Evolutionary conservation across 1,140 invertebrate species (phyloP), one percentile per base, ranked within the genome.

Genomic region (Heliconius hewitsoni): DNA sequence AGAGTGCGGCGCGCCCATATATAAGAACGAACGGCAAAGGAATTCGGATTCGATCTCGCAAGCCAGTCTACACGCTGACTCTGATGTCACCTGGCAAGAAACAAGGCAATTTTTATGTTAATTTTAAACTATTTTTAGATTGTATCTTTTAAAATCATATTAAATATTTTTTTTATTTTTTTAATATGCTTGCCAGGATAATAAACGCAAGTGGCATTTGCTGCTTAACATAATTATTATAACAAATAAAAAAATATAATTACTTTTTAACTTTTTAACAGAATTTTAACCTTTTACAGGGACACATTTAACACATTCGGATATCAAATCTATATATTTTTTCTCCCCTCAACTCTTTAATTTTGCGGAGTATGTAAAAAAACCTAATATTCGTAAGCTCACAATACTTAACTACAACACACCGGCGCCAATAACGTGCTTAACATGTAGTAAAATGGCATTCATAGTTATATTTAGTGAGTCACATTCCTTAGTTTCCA

Each of bases 1-100:
- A 1, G 97, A 97, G 73, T 96, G 95, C 1, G 97, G 97, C 9
- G 96, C 95, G 1, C 97, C 97, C 66, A 97, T 96, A 93, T 97
- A 99, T 52, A 99, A 94, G 95, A 97, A 98, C 0, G 98, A 99
- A 71, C 98, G 96, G 92, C 98, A 99, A 1, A 99, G 95, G 94
- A 99, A 99, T 93, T 99, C 98, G 79, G 97, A 97, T 92, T 99
- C 98, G 71, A 98, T 97, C 90, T 98, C 98, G 91, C 98, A 99
- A 55, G 98, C 98, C 60, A 98, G 94, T 76, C 97, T 96, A 88
- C 98, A 99, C 5, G 97, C 98, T 0, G 97, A 96, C 86, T 98
- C 97, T 39, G 96, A 97, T 71, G 97, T 97, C 50, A 98, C 97
- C 92, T 96, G 73, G 50, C 52, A 18, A 60, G 11, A 5, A 30